Percentiles rank a stretch among this genome's conserved stretches.
Evolutionary conservation across 2,113 vertebrate genomes (phyloP).

Genomic region (Trogon melanurus): DNA sequence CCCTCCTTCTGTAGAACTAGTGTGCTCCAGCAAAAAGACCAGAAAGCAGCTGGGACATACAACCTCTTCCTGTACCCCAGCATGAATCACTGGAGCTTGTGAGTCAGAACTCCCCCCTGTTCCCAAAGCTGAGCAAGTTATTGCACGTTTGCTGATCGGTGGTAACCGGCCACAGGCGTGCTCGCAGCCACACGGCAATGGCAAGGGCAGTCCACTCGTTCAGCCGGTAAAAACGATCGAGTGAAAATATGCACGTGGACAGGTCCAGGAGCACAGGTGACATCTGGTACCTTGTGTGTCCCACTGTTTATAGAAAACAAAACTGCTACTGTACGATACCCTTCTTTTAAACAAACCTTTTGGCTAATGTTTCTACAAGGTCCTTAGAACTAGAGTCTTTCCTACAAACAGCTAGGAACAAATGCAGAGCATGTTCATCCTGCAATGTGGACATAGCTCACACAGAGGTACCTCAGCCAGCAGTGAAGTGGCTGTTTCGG

Average conservation of each 20-base stretch:
- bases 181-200: neutral
- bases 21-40: neutral
- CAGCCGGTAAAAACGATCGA: neutral
- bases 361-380: neutral
- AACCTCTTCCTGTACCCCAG: slow-evolving; percentile 35
- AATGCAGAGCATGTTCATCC: neutral
- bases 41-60: neutral
- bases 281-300: slow-evolving; percentile 34
- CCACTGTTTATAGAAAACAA: slow-evolving; percentile 26
- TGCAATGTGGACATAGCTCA: neutral
- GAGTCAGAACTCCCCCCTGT: slow-evolving; percentile 38
- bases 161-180: neutral
- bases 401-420: neutral
- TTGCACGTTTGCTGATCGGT: neutral
- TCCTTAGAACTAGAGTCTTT: neutral
- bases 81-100: slow-evolving; percentile 50
- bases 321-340: slow-evolving; percentile 43
- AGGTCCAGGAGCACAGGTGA: neutral
- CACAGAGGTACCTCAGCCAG: neutral
- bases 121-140: neutral
- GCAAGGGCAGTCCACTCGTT: neutral
- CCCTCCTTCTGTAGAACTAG: neutral
- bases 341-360: slow-evolving; percentile 28
- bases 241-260: neutral
- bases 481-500: neutral